Percentiles rank a stretch among this genome's conserved stretches.
Evolutionary conservation across 2,113 vertebrate species (phyloP).

Genomic region (Colius striatus): DNA sequence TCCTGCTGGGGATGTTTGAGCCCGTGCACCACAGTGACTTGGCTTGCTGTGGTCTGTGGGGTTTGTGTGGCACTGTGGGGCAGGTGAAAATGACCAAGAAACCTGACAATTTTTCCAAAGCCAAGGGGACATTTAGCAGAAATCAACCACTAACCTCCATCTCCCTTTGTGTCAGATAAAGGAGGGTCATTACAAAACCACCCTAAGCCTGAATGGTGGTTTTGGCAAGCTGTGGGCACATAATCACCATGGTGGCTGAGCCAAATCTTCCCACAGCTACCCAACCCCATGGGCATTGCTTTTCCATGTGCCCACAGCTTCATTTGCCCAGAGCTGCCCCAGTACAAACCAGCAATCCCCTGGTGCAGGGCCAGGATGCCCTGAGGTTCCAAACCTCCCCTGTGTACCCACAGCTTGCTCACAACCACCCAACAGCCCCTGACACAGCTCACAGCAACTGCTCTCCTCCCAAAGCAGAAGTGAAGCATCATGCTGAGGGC

Average conservation of each 20-base stretch:
- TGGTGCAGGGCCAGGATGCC: background rate
- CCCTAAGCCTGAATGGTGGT: rapidly evolving
- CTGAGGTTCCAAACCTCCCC: background rate
- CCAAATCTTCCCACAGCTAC: background rate
- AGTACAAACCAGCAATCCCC: background rate
- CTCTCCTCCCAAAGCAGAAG: background rate
- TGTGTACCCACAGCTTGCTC: background rate
- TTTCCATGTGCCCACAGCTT: rapidly evolving
- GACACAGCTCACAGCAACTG: rapidly evolving
- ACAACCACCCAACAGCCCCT: background rate
- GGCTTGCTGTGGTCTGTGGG: background rate
- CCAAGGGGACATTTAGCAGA: background rate
- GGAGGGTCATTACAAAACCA: background rate
- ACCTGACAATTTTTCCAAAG: background rate
- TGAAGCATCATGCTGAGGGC: rapidly evolving
- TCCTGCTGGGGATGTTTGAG: background rate
- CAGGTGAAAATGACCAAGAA: background rate
- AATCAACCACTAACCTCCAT: background rate
- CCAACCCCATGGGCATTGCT: background rate
- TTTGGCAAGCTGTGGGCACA: background rate
- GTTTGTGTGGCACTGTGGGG: background rate
- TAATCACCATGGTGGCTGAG: rapidly evolving
- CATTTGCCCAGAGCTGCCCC: background rate
- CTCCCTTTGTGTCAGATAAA: background rate
- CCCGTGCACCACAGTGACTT: rapidly evolving